Conservation (phyloP, 2,888 invertebrate species). For the Andricus quercusramuli region DNA sequence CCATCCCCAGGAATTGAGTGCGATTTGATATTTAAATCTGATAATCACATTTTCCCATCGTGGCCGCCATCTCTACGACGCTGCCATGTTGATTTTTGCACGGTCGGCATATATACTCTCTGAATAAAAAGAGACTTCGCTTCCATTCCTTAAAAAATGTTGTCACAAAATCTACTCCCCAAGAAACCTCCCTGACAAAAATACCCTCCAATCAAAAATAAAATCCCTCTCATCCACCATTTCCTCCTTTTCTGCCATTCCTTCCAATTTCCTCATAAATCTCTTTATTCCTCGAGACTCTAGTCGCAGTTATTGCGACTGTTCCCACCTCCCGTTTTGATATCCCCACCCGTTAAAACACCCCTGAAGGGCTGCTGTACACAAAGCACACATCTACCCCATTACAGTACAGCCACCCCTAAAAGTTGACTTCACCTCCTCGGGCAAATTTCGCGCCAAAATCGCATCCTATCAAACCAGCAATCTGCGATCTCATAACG, state of each 20-base stretch:
- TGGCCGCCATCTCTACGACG: constrained; percentile 72
- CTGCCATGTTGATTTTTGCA: constrained; percentile 75
- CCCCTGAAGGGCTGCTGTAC: constrained; percentile 65
- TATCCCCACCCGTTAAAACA: constrained; percentile 64
- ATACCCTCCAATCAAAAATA: background rate
- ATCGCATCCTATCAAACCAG: constrained; percentile 41
- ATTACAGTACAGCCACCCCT: constrained; percentile 66
- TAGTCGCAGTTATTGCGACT: constrained; percentile 66
- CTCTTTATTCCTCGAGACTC: constrained; percentile 51
- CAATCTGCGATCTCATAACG: constrained; percentile 21
- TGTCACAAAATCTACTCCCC: background rate
- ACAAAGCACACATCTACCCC: constrained; percentile 70
- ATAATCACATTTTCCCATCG: constrained; percentile 67
- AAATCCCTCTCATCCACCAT: background rate
- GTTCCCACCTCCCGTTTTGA: constrained; percentile 66
- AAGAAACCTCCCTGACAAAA: constrained; percentile 37
- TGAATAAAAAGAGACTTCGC: background rate
- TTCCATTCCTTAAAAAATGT: background rate
- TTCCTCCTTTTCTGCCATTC: constrained; percentile 36
- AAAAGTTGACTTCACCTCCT: constrained; percentile 46
- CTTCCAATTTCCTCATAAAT: constrained; percentile 37
- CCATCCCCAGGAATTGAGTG: constrained; percentile 60
- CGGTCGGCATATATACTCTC: constrained; percentile 20
- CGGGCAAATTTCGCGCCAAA: constrained; percentile 38
- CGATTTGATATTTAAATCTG: constrained; percentile 76